Percentiles rank a stretch among this genome's conserved stretches.
These are phyloP conservation scores for Pachycephala philippinensis DNA, from an alignment of 2,113 vertebrate genomes.

Conservation along the genomic window DNA sequence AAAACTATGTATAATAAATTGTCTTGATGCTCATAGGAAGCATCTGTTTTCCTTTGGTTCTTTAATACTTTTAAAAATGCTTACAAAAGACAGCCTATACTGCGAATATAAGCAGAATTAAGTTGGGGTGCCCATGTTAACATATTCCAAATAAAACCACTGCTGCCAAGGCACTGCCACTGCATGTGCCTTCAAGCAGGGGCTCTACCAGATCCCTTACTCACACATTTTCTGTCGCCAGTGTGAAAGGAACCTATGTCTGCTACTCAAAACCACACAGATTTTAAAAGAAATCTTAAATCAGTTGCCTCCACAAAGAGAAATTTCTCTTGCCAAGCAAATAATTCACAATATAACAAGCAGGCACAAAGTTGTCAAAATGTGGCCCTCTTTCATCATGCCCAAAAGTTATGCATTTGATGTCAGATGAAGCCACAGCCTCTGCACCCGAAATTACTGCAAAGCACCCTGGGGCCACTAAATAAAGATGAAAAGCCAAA, in stretches of 20 bases:
- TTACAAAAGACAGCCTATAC: conserved; percentile 88
- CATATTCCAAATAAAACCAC: conserved; percentile 37
- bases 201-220: conserved; percentile 29
- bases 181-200: background rate
- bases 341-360: conserved; percentile 54
- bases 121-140: conserved; percentile 64
- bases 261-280: conserved; percentile 74
- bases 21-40: conserved; percentile 73
- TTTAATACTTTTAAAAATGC: conserved; percentile 88
- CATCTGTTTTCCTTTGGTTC: conserved; percentile 81
- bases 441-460: conserved; percentile 43
- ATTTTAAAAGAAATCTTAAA: conserved; percentile 63
- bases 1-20: conserved; percentile 81
- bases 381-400: conserved; percentile 33
- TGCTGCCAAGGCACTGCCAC: conserved; percentile 66
- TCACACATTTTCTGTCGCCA: conserved; percentile 54
- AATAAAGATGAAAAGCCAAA: conserved; percentile 34
- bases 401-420: conserved; percentile 15
- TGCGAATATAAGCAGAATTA: conserved; percentile 87
- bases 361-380: conserved; percentile 48
- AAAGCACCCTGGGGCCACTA: conserved; percentile 58
- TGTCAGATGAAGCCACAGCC: conserved; percentile 42
- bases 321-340: conserved; percentile 57
- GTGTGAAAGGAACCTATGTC: conserved; percentile 68
- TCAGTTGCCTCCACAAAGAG: conserved; percentile 77